Evolutionary conservation across 53 echinoderm and acorn worm species (phyloP), one percentile per base, ranked within the genome.

Genomic region (Hippasteria phrygiana): DNA sequence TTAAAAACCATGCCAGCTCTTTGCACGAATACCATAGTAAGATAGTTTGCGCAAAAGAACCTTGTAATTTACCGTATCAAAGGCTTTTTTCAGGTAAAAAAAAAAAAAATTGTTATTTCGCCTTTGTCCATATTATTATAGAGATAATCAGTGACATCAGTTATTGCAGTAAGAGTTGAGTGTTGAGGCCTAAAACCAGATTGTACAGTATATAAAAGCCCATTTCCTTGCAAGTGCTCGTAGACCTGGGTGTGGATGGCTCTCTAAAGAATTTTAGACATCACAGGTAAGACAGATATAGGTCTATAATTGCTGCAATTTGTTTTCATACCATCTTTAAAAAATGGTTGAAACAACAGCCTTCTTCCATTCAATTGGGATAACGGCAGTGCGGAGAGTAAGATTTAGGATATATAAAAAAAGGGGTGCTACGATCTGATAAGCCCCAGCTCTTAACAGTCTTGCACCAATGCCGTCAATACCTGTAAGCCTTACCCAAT

Each of bases 201-300:
- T n/a, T n/a, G n/a, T n/a, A n/a, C n/a, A n/a, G n/a, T n/a, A n/a
- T n/a, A n/a, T n/a, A n/a, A n/a, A n/a, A n/a, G n/a, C n/a, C n/a
- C n/a, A n/a, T n/a, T n/a, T n/a, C n/a, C n/a, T n/a, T n/a, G n/a
- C n/a, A 45, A 31, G 47, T 43, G 54, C 71, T 64, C 34, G 1
- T 48, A 79, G 1, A 83, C 41, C 28, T 83, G 83, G 47, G 9
- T 63, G 46, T 37, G 43, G 9, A 81, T 63, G 26, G 43, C 62
- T 17, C 40, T 81, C 63, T 81, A 54, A 37, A 59, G 63, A 81
- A 81, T 83, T 66, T 83, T 83, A 64, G 45, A 66, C 1, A 67
- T 42, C 43, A 45, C 83, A 43, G 67, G 65, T 64, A 67, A 66
- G n/a, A n/a, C n/a, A n/a, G n/a, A n/a, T n/a, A 7, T 83, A 81